Conservation (phyloP, 2,797 vertebrate species). For the Gymnodraco acuticeps region DNA sequence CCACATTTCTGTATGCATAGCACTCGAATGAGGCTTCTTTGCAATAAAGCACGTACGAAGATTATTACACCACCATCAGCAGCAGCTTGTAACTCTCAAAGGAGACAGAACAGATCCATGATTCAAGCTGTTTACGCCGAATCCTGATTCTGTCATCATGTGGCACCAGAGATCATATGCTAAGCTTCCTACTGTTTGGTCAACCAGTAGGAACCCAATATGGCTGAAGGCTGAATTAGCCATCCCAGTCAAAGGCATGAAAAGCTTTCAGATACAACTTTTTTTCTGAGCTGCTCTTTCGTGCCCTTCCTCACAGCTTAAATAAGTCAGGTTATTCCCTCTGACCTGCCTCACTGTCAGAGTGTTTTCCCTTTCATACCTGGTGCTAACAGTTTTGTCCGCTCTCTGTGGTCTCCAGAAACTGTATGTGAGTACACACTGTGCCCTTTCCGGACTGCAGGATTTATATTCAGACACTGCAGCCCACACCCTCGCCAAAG, state of each 20-base stretch:
- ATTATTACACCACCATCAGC: slow-evolving; percentile 19
- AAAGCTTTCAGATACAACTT: background rate
- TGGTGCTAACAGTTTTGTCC: slow-evolving; percentile 1
- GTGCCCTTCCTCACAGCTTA: background rate
- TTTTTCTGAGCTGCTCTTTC: background rate
- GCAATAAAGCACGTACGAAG: slow-evolving; percentile 1
- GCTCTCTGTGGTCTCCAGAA: background rate
- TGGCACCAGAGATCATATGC: slow-evolving; percentile 7
- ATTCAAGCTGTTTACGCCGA: slow-evolving; percentile 19
- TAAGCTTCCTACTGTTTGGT: background rate
- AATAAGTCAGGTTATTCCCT: background rate
- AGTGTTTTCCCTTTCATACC: background rate
- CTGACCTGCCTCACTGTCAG: background rate
- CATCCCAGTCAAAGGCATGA: background rate
- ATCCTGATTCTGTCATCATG: slow-evolving; percentile 15
- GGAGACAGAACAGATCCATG: slow-evolving; percentile 6
- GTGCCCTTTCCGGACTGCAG: background rate
- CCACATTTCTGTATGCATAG: background rate
- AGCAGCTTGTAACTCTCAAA: slow-evolving; percentile 37
- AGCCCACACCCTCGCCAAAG: background rate
- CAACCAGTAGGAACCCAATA: background rate
- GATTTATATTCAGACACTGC: background rate
- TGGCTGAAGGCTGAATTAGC: background rate
- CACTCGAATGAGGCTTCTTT: background rate
- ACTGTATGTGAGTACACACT: background rate